These are phyloP conservation scores for Vidua chalybeata DNA, from an alignment of 2,113 vertebrate genomes.

Conservation along the genomic window DNA sequence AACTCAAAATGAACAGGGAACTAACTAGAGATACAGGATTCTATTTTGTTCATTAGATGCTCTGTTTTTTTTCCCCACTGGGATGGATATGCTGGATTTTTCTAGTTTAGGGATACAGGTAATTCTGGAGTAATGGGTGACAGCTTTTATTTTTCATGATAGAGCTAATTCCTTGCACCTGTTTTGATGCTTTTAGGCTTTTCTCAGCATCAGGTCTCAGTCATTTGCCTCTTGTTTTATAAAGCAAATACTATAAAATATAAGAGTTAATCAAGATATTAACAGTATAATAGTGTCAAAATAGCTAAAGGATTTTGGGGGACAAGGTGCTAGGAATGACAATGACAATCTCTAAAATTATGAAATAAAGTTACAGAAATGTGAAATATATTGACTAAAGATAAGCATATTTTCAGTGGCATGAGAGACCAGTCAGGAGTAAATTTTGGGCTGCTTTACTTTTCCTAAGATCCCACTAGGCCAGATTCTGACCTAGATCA, in stretches of 20 bases:
- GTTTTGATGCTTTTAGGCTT: background rate
- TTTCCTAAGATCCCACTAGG: background rate
- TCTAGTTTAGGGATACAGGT: background rate
- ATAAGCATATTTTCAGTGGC: background rate
- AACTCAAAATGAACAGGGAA: background rate
- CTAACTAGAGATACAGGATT: constrained; percentile 29
- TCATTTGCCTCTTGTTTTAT: background rate
- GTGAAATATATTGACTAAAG: background rate
- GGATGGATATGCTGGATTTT: background rate
- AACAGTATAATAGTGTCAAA: background rate
- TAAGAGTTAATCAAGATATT: background rate
- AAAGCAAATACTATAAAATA: background rate
- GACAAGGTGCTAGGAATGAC: background rate
- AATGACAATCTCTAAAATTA: background rate
- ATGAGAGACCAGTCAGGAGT: background rate
- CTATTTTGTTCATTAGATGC: background rate
- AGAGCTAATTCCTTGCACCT: background rate
- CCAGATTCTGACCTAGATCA: background rate
- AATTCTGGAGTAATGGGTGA: background rate
- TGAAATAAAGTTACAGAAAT: background rate
- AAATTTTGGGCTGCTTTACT: background rate
- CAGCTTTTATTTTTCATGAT: background rate
- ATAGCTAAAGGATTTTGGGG: background rate
- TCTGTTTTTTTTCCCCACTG: background rate
- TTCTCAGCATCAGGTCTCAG: background rate